Conservation (phyloP, 1,140 invertebrate species). For the Drosophila cardini region DNA sequence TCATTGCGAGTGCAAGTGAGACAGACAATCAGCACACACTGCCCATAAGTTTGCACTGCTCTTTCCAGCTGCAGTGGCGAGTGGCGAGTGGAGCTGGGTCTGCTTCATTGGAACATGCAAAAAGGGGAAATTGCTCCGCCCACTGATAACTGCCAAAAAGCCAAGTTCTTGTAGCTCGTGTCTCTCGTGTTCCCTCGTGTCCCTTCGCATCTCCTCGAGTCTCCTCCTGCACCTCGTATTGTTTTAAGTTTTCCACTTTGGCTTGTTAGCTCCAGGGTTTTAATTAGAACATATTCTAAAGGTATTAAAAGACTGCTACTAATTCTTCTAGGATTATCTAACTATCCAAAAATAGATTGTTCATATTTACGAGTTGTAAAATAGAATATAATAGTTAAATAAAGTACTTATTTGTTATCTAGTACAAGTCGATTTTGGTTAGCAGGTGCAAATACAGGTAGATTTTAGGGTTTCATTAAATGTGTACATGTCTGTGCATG, state of each 20-base stretch:
- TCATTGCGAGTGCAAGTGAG: conserved; percentile 52
- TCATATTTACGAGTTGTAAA: not conserved
- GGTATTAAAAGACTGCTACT: not conserved
- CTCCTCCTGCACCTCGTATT: conserved; percentile 47
- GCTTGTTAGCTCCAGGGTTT: conserved; percentile 57
- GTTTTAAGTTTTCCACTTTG: conserved; percentile 67
- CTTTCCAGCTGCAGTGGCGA: conserved; percentile 62
- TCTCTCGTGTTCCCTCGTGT: not conserved
- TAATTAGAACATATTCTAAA: conserved; percentile 62
- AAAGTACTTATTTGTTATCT: not conserved
- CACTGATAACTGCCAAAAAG: conserved; percentile 54
- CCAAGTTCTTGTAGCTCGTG: not conserved
- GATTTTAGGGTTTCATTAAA: not conserved
- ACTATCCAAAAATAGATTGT: not conserved
- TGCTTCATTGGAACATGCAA: conserved; percentile 57
- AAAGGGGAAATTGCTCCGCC: conserved; percentile 70
- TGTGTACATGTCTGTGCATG: conserved; percentile 8
- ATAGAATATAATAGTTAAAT: not conserved
- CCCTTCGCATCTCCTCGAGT: not conserved
- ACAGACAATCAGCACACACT: conserved; percentile 23
- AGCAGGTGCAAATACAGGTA: conserved; percentile 5
- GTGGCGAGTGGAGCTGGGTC: conserved; percentile 30
- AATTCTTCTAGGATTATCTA: not conserved
- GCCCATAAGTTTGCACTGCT: conserved; percentile 38
- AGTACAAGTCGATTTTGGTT: not conserved